Evolutionary conservation across 1,140 invertebrate species (phyloP).

Genomic region (Ceratitis capitata): DNA sequence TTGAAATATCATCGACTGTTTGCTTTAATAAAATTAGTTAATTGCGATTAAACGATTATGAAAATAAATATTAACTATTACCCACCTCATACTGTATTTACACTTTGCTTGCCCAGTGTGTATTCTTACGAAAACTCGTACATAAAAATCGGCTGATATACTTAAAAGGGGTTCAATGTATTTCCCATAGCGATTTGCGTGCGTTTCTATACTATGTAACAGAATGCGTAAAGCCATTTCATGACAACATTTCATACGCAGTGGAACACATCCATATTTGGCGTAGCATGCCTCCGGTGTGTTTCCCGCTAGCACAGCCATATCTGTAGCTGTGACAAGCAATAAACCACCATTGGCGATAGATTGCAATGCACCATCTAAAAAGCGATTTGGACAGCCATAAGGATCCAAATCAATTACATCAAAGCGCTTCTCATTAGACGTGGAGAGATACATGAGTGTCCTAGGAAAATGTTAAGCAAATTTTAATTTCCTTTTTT

Average conservation of each 20-base stretch:
- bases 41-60: background rate
- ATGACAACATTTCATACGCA: constrained; percentile 90
- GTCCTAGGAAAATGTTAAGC: constrained; percentile 68
- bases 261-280: constrained; percentile 93
- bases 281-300: constrained; percentile 89
- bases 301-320: constrained; percentile 97
- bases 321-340: constrained; percentile 97
- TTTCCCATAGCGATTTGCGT: constrained; percentile 91
- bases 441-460: constrained; percentile 83
- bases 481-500: background rate
- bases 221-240: constrained; percentile 96
- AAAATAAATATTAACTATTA: background rate
- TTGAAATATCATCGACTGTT: constrained; percentile 86
- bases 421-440: constrained; percentile 78
- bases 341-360: constrained; percentile 82
- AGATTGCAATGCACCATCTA: constrained; percentile 90
- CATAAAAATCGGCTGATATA: constrained; percentile 96
- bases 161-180: constrained; percentile 93
- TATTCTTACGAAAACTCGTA: constrained; percentile 92
- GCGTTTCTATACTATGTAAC: constrained; percentile 87
- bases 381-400: constrained; percentile 91
- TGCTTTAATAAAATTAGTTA: constrained; percentile 68
- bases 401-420: constrained; percentile 98
- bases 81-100: constrained; percentile 82
- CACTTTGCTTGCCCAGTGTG: constrained; percentile 81